Evolutionary conservation across 2,888 invertebrate species (phyloP).

Genomic region (Thalpophila matura): DNA sequence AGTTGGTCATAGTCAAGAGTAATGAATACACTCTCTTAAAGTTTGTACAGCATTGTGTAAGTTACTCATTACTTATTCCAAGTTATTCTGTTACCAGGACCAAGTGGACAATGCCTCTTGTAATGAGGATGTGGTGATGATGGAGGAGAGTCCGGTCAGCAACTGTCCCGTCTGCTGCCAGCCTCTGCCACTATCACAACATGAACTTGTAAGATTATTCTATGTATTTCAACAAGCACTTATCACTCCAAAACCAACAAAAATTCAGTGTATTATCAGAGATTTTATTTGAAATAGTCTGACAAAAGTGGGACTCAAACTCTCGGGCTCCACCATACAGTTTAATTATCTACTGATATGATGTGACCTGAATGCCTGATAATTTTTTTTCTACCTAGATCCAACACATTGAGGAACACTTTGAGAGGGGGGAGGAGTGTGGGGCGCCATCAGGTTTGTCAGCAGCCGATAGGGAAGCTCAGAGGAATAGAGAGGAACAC

Average conservation of each 20-base stretch:
- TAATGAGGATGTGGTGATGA: conserved; percentile 86
- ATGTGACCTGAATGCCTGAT: too few relatives aligned
- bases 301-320: too few relatives aligned
- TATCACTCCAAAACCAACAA: too few relatives aligned
- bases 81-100: conserved; percentile 70
- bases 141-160: conserved; percentile 88
- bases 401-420: conserved; percentile 96
- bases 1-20: too few relatives aligned
- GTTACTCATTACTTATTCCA: too few relatives aligned
- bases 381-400: conserved; percentile 77
- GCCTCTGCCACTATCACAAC: conserved; percentile 84
- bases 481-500: conserved; percentile 93
- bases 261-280: too few relatives aligned
- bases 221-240: too few relatives aligned
- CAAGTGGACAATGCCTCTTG: conserved; percentile 88
- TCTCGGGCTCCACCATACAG: too few relatives aligned
- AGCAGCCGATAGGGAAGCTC: conserved; percentile 91
- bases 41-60: too few relatives aligned
- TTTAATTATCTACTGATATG: too few relatives aligned
- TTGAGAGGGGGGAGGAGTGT: conserved; percentile 90
- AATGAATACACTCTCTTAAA: too few relatives aligned
- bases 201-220: conserved; percentile 80
- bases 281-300: too few relatives aligned
- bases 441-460: conserved; percentile 75
- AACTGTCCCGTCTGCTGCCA: conserved; percentile 88